Percentiles rank a stretch among this genome's conserved stretches.
Conservation (phyloP, 2,113 vertebrate genomes). For the Laticauda laticaudata region DNA sequence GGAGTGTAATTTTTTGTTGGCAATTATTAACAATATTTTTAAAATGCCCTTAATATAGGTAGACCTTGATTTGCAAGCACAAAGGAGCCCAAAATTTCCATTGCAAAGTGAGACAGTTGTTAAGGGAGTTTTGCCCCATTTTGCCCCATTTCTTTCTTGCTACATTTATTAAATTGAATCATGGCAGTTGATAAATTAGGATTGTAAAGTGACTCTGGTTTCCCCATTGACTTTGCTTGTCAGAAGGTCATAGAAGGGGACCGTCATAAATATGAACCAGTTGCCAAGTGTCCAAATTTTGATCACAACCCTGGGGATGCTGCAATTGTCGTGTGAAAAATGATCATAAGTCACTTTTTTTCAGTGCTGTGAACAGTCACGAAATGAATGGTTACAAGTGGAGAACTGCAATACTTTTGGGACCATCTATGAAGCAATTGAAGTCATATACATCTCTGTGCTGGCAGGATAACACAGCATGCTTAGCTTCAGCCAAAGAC, state of each 20-base stretch:
- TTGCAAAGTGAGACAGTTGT: neutral
- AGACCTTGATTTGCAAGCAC: neutral
- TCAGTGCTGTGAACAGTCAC: neutral
- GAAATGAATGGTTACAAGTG: neutral
- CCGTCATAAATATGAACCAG: too few relatives aligned
- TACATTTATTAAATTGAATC: too few relatives aligned
- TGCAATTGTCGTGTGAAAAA: too few relatives aligned
- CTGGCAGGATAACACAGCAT: conserved; percentile 3
- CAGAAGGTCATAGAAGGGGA: too few relatives aligned
- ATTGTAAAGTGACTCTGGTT: too few relatives aligned
- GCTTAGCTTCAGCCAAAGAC: conserved; percentile 15
- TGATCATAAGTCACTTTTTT: neutral
- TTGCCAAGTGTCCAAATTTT: too few relatives aligned
- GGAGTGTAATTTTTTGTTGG: neutral
- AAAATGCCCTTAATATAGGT: neutral
- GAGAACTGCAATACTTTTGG: neutral
- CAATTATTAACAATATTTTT: neutral
- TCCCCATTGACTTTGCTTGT: too few relatives aligned
- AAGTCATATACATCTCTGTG: neutral
- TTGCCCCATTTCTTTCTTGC: too few relatives aligned
- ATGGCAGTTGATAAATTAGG: too few relatives aligned
- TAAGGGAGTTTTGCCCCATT: too few relatives aligned
- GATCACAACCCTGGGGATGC: too few relatives aligned
- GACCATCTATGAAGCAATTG: neutral
- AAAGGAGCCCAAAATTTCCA: neutral